Evolutionary conservation across 2,113 vertebrate species (phyloP).

Genomic region (Porphyrio hochstetteri): DNA sequence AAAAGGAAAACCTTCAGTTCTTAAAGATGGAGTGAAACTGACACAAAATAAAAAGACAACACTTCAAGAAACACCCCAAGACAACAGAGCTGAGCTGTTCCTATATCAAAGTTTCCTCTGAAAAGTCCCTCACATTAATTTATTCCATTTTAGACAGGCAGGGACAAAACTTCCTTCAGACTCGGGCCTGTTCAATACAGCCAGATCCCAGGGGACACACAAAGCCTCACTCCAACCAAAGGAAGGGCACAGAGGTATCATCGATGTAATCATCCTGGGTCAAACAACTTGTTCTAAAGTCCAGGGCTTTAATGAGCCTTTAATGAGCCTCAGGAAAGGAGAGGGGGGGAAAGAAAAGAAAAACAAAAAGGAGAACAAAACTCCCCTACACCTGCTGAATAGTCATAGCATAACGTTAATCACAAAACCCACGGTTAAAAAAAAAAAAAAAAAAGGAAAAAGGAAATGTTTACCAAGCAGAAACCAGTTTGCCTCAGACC

Average conservation of each 20-base stretch:
- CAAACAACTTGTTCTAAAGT: background rate
- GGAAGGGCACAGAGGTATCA: background rate
- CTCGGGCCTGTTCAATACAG: background rate
- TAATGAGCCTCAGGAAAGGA: too few species aligned
- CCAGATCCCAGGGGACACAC: background rate
- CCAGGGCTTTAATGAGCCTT: background rate
- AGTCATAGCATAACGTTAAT: background rate
- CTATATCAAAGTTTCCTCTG: background rate
- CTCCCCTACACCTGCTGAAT: background rate
- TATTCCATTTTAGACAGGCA: background rate
- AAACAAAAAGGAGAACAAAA: background rate
- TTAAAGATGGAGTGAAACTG: too few species aligned
- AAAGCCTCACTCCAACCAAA: background rate
- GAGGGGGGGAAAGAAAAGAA: too few species aligned
- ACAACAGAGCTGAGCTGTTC: background rate
- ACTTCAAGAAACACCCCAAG: background rate
- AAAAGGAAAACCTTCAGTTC: too few species aligned
- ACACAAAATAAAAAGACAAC: background rate
- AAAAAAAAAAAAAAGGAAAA: too few species aligned
- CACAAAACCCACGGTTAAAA: rapidly evolving
- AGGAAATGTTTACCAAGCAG: background rate
- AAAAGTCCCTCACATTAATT: background rate
- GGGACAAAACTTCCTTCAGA: background rate
- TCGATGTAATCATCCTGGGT: background rate
- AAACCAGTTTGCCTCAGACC: background rate